Conservation (phyloP, 37 sponge, comb jelly and placozoan genomes). For the Chondrosia reniformis region DNA sequence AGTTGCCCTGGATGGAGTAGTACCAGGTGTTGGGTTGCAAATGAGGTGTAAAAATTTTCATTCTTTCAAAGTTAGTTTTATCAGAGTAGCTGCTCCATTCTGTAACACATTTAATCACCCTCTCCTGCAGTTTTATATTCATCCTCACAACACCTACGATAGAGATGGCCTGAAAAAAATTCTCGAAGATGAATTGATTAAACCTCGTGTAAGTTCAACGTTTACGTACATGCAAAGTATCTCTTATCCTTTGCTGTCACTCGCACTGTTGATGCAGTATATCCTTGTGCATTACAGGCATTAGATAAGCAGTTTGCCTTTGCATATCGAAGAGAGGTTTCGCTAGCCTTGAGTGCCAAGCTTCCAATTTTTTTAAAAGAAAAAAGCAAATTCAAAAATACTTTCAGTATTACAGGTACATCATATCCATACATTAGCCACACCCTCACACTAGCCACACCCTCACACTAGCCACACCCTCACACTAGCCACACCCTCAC, state of each 20-base stretch:
- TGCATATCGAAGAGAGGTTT: background rate
- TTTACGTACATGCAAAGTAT: background rate
- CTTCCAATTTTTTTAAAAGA: background rate
- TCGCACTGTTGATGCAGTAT: background rate
- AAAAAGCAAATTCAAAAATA: background rate
- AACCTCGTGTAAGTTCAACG: conserved; percentile 23
- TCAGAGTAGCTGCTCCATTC: too few species aligned
- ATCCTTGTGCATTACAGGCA: background rate
- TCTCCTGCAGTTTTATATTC: conserved; percentile 39
- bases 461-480: too few species aligned
- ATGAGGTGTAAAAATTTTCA: conserved; percentile 57
- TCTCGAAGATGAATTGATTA: conserved; percentile 39
- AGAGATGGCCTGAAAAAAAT: conserved; percentile 52
- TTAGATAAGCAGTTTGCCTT: background rate
- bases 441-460: too few species aligned
- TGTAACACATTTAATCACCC: background rate
- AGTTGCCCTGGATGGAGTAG: conserved; percentile 16
- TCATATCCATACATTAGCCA: too few species aligned
- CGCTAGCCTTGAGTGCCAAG: background rate
- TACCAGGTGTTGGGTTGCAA: conserved; percentile 45
- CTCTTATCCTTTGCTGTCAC: background rate
- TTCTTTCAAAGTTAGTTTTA: conserved; percentile 45
- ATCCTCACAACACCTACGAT: conserved; percentile 66
- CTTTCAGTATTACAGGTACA: conserved; percentile 4
- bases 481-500: too few species aligned